Percentiles rank a stretch among this genome's conserved stretches.
Evolutionary conservation across 2,888 invertebrate genomes (phyloP).

Genomic region (Automeris io): DNA sequence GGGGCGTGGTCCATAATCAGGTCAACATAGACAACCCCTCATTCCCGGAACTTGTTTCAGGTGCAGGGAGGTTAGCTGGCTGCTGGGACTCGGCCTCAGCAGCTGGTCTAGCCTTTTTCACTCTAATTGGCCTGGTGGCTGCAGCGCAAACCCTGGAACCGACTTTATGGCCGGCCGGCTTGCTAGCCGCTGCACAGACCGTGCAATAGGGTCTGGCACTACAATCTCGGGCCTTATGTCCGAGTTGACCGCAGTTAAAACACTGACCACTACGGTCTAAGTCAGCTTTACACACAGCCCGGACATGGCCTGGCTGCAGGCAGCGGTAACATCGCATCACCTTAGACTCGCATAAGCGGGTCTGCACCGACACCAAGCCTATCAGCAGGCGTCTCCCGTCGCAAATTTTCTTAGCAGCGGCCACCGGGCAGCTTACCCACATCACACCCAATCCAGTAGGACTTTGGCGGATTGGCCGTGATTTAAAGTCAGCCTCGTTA

Average conservation of each 20-base stretch:
- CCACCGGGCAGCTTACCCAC: not conserved
- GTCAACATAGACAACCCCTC: too few relatives aligned
- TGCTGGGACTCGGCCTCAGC: slow-evolving; percentile 7
- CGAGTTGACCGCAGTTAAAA: slow-evolving; percentile 10
- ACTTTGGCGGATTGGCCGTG: not conserved
- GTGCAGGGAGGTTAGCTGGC: not conserved
- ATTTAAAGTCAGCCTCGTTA: not conserved
- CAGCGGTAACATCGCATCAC: too few relatives aligned
- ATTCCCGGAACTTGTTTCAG: not conserved
- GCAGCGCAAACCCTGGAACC: slow-evolving; percentile 1
- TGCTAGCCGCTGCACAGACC: slow-evolving; percentile 4
- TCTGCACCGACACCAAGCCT: too few relatives aligned
- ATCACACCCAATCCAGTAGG: not conserved
- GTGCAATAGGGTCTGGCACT: too few relatives aligned
- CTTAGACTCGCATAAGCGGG: too few relatives aligned
- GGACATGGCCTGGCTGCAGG: too few relatives aligned
- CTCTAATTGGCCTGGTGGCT: not conserved
- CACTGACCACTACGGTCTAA: too few relatives aligned
- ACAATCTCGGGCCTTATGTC: slow-evolving; percentile 11
- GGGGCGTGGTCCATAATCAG: not conserved
- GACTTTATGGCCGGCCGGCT: slow-evolving; percentile 7
- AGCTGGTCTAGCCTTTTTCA: not conserved
- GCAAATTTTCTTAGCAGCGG: not conserved
- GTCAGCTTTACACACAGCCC: not conserved
- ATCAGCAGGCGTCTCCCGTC: too few relatives aligned